phyloP scores from a whole-genome alignment of 2,113 vertebrate species.

The Aegithalos caudatus region DNA sequence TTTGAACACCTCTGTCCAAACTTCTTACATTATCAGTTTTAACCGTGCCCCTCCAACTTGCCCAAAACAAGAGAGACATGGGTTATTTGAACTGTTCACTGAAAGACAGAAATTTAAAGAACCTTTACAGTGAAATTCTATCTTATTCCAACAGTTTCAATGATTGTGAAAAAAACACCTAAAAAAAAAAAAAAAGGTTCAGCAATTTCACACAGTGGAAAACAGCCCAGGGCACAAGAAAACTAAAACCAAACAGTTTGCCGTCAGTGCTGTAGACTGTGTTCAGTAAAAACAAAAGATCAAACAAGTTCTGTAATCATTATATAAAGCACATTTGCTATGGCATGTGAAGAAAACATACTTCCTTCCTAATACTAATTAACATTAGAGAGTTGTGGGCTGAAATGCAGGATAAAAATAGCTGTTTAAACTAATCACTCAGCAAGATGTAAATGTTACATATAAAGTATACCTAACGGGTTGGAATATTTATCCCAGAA shows the following conservation, averaged over 20 bases:
- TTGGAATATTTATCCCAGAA: constrained; percentile 65
- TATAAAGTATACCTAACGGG: constrained; percentile 66
- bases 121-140: constrained; percentile 67
- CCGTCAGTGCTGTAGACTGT: constrained; percentile 56
- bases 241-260: constrained; percentile 71
- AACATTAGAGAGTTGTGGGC: constrained; percentile 26
- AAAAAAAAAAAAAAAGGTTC: constrained; percentile 59
- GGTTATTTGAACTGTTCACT: constrained; percentile 1
- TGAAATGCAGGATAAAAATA: constrained; percentile 58
- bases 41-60: background rate
- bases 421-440: constrained; percentile 31
- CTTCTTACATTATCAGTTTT: constrained; percentile 51
- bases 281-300: constrained; percentile 66
- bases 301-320: constrained; percentile 51
- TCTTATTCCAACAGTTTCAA: constrained; percentile 65
- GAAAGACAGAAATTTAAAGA: constrained; percentile 69
- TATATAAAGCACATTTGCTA: constrained; percentile 64
- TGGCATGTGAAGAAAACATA: constrained; percentile 57
- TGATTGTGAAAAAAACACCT: constrained; percentile 72
- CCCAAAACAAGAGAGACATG: background rate
- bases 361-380: constrained; percentile 72
- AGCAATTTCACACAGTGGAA: constrained; percentile 72
- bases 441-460: constrained; percentile 43
- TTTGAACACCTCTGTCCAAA: constrained; percentile 40
- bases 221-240: constrained; percentile 71